Evolutionary conservation across 2,888 invertebrate species (phyloP), one percentile per base, ranked within the genome.

Genomic region (Harpalus rubripes): DNA sequence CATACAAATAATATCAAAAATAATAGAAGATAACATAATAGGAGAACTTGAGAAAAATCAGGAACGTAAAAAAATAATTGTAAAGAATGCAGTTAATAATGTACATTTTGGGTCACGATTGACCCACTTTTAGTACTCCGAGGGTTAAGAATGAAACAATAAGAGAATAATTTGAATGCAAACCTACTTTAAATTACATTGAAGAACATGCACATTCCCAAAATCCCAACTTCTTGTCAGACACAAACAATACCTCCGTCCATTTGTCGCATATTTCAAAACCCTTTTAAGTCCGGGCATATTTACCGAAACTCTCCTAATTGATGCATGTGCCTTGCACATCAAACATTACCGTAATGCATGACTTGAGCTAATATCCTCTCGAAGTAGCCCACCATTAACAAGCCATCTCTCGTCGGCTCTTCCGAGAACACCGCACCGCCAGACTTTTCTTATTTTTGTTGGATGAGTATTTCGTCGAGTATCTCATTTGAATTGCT

Each of bases 271-370:
- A 32, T 32, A 32, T 32, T 32, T 32, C 32, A 32, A 52, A 12
- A 52, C 10, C 44, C 44, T 52, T 52, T 52, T 52, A 52, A 12
- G 10, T 52, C 44, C 12, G 8, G 8, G 10, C 44, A 52, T 52
- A 52, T 52, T 32, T 32, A 32, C 32, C 32, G 22, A 22, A 10
- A 12, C 0, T 2, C 12, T 52, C 44, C 44, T 52, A 52, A 52
- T 52, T 52, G 44, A 52, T 12, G 44, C 44, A 32, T 5, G 6
- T 4, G 32, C 32, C 5, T 32, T 52, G 44, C 44, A 52, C 44
- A 52, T 52, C 44, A 52, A 52, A 52, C 44, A 52, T 52, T 52
- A 52, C 44, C 10, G 44, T 52, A 52, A 52, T 52, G 44, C 44
- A 52, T 52, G 44, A 12, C 44, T 52, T 52, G 44, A 52, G 44